Percentiles rank a stretch among this genome's conserved stretches.
Evolutionary conservation across 2,113 vertebrate genomes (phyloP).

Genomic region (Tringa solitaria): DNA sequence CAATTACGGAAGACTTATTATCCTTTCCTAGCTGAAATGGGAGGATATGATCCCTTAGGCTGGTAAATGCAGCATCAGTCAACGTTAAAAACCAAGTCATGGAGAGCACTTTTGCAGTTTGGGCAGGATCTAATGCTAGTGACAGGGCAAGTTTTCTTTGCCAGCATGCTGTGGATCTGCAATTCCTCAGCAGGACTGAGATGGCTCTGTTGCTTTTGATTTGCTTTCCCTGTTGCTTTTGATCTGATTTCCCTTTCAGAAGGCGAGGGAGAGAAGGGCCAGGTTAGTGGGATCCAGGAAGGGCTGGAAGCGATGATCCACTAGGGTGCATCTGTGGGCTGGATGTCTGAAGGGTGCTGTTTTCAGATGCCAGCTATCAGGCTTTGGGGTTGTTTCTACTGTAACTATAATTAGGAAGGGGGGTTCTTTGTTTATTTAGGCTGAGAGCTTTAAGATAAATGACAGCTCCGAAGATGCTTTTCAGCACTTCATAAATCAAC

Average conservation of each 20-base stretch:
- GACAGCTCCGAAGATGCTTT: slow-evolving; percentile 81
- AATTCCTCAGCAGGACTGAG: not conserved
- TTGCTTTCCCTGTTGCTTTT: not conserved
- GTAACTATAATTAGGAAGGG: slow-evolving; percentile 67
- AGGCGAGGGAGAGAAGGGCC: not conserved
- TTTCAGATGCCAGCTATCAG: not conserved
- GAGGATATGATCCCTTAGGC: not conserved
- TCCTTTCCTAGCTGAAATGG: not conserved
- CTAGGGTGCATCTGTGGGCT: slow-evolving; percentile 70
- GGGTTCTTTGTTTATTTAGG: slow-evolving; percentile 80
- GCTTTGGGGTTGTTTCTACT: slow-evolving; percentile 68
- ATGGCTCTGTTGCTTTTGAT: not conserved
- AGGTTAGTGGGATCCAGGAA: not conserved
- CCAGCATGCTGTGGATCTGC: not conserved
- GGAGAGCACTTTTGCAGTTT: not conserved
- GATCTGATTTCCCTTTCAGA: not conserved
- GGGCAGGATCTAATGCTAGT: no score
- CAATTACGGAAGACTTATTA: not conserved
- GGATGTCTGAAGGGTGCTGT: not conserved
- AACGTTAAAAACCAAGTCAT: not conserved
- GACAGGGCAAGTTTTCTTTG: not conserved
- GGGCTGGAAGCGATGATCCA: not conserved
- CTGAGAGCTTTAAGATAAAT: slow-evolving; percentile 80
- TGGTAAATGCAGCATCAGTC: not conserved
- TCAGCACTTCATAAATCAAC: slow-evolving; percentile 84